Base-by-base conservation (phyloP, 2,888 invertebrate species). In the Metacarcinus magister region DNA sequence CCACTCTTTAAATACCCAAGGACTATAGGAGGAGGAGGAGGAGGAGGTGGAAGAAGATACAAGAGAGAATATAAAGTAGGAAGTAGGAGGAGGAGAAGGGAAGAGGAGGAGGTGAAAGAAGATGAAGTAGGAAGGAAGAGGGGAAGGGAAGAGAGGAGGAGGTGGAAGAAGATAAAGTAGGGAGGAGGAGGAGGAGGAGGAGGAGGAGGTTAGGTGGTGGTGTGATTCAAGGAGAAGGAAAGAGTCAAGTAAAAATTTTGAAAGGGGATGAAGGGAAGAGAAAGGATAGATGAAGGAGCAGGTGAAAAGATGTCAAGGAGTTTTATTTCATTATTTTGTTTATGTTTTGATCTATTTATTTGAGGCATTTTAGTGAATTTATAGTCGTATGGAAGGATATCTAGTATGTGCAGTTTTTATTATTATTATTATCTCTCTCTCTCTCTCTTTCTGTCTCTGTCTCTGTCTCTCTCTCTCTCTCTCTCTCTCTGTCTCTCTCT, bases 391-490 rank as follows among this genome's bases (percentile, higher is more conserved):
- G 0, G 23, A 4, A n/a, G 67, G 23, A 7, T 67, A 7, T n/a
- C n/a, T n/a, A n/a, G n/a, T 7, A 67, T 67, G n/a, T n/a, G 0
- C 67, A 23, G 39, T 39, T 39, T 1, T 39, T 39, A 39, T 39
- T 39, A 39, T 39, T 39, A 39, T 39, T 39, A 39, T 67, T n/a
- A 0, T 67, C 67, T 67, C 19, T 67, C 0, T n/a, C 16, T 67
- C n/a, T 19, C 23, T 67, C 67, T 4, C n/a, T 4, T 2, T 67
- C 23, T 19, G n/a, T 67, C 23, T 67, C n/a, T 23, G n/a, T n/a
- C 23, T 67, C 67, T 67, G n/a, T 67, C 67, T 67, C n/a, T 54
- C 67, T 67, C 67, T n/a, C 67, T 67, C 67, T 67, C 67, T n/a
- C 67, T 67, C 67, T 67, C 67, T 67, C 67, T 67, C n/a, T 67